Evolutionary conservation across 2,113 vertebrate species (phyloP).

Genomic region (Machaerirhynchus nigripectus): DNA sequence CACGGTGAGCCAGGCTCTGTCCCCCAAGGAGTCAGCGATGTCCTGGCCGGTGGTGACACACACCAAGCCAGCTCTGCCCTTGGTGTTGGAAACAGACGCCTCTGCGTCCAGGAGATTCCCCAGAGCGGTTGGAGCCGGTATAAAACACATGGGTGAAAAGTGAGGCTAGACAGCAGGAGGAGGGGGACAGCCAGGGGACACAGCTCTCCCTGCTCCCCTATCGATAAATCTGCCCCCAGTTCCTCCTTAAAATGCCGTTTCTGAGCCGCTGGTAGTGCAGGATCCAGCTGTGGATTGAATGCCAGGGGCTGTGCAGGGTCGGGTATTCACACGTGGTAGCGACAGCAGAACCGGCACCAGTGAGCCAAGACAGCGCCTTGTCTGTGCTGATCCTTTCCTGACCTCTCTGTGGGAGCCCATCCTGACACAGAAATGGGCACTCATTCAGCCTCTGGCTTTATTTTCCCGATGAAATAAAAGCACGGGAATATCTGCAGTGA

Average conservation of each 20-base stretch:
- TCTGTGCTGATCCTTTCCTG: neutral
- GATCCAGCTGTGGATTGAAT: neutral
- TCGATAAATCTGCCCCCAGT: neutral
- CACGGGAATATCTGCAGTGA: neutral
- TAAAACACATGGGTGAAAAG: neutral
- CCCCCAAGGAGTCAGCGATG: accelerated
- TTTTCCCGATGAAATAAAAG: neutral
- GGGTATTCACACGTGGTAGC: accelerated
- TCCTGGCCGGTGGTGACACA: accelerated
- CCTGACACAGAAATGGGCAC: neutral
- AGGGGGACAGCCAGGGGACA: accelerated
- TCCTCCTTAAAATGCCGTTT: neutral
- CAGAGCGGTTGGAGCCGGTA: neutral
- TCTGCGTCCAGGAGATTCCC: accelerated
- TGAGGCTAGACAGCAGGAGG: accelerated
- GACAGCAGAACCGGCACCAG: accelerated
- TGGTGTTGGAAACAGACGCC: neutral
- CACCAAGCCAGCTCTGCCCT: no score
- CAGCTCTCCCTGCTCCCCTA: neutral
- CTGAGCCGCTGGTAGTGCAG: neutral
- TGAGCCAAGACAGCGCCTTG: neutral
- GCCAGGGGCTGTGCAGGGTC: neutral
- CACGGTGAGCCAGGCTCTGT: accelerated
- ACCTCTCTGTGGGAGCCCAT: neutral
- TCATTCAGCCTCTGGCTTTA: neutral